These are phyloP conservation scores for Drepana falcataria DNA, from an alignment of 2,888 invertebrate species.

Conservation along the genomic window DNA sequence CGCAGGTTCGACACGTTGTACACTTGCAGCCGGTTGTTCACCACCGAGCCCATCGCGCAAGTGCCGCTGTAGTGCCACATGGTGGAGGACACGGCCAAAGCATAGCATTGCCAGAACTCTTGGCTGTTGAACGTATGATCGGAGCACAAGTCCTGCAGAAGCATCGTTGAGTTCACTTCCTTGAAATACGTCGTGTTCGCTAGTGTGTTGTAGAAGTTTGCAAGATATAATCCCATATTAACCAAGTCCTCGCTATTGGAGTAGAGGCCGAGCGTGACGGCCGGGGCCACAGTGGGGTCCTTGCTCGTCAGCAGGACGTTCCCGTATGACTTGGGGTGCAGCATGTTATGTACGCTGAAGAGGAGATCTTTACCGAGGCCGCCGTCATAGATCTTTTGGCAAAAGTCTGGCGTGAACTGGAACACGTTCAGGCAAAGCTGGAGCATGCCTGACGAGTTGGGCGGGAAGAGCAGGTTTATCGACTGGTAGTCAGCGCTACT, in stretches of 20 bases:
- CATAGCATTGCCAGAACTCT: constrained; percentile 23
- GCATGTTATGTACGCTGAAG: too few relatives aligned
- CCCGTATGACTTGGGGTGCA: too few relatives aligned
- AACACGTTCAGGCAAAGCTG: constrained; percentile 26
- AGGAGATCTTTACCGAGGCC: too few relatives aligned
- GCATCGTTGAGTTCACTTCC: constrained; percentile 9
- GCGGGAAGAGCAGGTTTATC: constrained; percentile 20
- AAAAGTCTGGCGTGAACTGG: constrained; percentile 25
- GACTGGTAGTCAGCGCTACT: constrained; percentile 28
- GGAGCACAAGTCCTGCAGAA: constrained; percentile 7
- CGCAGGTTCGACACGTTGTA: constrained; percentile 12
- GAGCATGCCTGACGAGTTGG: constrained; percentile 13
- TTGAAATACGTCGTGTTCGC: constrained; percentile 11
- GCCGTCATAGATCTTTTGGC: constrained; percentile 23
- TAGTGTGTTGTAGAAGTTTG: constrained; percentile 1
- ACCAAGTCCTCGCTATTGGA: constrained; percentile 8
- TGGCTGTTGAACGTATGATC: constrained; percentile 3
- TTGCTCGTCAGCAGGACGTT: constrained; percentile 12
- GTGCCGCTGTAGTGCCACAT: constrained; percentile 27
- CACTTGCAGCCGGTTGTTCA: constrained; percentile 16
- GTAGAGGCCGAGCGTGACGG: constrained; percentile 5
- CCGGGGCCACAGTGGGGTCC: constrained; percentile 12
- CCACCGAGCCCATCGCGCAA: constrained; percentile 21
- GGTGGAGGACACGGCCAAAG: constrained; percentile 15
- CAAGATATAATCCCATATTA: constrained; percentile 5